phyloP scores from a whole-genome alignment of 2,888 invertebrate species.

The Eremobia ochroleuca region DNA sequence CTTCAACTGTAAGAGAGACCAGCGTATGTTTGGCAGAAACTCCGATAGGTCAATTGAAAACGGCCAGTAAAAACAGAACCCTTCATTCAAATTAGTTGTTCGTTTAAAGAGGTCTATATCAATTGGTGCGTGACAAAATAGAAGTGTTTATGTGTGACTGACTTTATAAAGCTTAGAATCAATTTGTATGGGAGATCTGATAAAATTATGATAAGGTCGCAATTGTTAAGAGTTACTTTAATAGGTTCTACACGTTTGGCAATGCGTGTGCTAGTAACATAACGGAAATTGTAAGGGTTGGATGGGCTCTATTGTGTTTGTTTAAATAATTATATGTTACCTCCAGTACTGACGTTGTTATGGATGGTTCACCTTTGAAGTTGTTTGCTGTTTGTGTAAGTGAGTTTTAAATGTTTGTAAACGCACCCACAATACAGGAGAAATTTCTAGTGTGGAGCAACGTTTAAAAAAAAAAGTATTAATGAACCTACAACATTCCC shows the following conservation, averaged over 20 bases:
- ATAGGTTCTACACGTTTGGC: slow-evolving; percentile 62
- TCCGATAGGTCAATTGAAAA: slow-evolving; percentile 59
- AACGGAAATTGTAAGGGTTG: slow-evolving; percentile 49
- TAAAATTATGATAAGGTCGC: slow-evolving; percentile 72
- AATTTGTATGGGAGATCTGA: slow-evolving; percentile 67
- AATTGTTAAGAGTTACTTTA: slow-evolving; percentile 73
- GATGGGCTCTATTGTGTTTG: slow-evolving; percentile 22
- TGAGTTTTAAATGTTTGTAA: no score
- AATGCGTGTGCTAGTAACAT: slow-evolving; percentile 63
- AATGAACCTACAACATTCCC: background rate
- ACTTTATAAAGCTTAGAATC: slow-evolving; percentile 75
- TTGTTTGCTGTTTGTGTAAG: no score
- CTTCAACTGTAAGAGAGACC: slow-evolving; percentile 61
- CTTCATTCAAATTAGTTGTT: slow-evolving; percentile 54
- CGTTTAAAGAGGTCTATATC: slow-evolving; percentile 65
- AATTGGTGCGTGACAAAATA: slow-evolving; percentile 69
- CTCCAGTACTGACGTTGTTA: background rate
- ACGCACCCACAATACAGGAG: no score
- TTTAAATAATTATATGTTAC: slow-evolving; percentile 35
- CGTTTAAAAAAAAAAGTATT: no score
- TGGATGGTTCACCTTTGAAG: background rate
- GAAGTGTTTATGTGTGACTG: slow-evolving; percentile 81
- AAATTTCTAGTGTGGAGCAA: no score
- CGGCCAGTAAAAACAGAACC: slow-evolving; percentile 67
- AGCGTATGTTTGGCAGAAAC: slow-evolving; percentile 55